Conservation (phyloP, 2,888 invertebrate genomes). For the Stenoptilia bipunctidactyla region DNA sequence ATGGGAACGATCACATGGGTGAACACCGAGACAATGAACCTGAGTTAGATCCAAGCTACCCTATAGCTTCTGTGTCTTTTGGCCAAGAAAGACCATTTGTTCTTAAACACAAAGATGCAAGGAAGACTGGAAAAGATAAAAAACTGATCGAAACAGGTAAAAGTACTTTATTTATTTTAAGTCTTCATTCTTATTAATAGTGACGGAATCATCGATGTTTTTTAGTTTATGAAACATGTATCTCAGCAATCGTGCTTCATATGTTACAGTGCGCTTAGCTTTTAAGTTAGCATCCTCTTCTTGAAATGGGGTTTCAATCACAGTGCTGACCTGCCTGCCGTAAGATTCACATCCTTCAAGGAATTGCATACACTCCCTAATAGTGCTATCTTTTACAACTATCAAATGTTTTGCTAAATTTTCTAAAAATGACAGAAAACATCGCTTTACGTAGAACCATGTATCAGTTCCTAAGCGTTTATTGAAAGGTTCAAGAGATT, state of each 20-base stretch:
- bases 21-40: constrained; percentile 80
- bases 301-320: constrained; percentile 85
- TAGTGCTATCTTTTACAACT: constrained; percentile 86
- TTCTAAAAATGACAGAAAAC: constrained; percentile 93
- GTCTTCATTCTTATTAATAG: constrained; percentile 66
- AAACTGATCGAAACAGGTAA: constrained; percentile 51
- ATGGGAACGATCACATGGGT: constrained; percentile 78
- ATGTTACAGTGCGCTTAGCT: constrained; percentile 92
- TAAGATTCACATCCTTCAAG: constrained; percentile 91
- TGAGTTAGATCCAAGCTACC: constrained; percentile 70
- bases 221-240: constrained; percentile 81
- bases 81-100: constrained; percentile 76
- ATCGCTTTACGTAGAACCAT: constrained; percentile 98
- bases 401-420: constrained; percentile 92
- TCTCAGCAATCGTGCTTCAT: constrained; percentile 88
- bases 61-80: constrained; percentile 78
- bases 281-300: constrained; percentile 75
- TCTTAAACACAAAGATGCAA: constrained; percentile 71
- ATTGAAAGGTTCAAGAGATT: constrained; percentile 94
- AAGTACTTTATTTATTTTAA: constrained; percentile 39
- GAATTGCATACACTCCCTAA: constrained; percentile 90
- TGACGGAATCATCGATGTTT: constrained; percentile 64
- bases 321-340: constrained; percentile 86
- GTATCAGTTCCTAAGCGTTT: constrained; percentile 97
- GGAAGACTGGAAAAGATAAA: constrained; percentile 55